These are phyloP conservation scores for Tetrao urogallus DNA, from an alignment of 2,113 vertebrate species.

Conservation along the genomic window DNA sequence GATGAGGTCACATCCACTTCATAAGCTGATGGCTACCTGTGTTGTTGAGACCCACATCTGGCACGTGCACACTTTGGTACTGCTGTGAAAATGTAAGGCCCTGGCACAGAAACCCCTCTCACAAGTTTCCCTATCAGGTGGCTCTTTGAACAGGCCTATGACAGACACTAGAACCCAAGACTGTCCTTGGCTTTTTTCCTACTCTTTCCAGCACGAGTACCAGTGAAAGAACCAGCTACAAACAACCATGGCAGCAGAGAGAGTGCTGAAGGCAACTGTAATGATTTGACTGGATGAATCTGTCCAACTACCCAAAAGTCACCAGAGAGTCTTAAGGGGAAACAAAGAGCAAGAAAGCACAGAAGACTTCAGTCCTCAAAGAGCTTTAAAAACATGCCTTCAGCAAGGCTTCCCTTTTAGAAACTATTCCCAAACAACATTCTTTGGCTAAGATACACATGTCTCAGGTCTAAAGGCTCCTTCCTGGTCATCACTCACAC, in stretches of 20 bases:
- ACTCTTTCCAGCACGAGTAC: not conserved
- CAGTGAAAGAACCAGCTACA: not conserved
- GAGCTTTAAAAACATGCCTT: not conserved
- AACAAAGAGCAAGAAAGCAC: not conserved
- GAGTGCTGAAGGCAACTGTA: not conserved
- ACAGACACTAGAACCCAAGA: not conserved
- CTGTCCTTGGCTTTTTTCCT: not conserved
- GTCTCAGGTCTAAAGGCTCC: not conserved
- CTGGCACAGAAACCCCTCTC: not conserved
- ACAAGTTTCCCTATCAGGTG: not conserved
- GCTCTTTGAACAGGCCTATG: not conserved
- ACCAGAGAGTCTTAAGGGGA: not conserved
- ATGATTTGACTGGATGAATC: not conserved
- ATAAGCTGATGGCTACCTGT: not conserved
- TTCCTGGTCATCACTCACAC: not conserved
- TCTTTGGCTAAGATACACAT: not conserved
- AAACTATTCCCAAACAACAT: not conserved
- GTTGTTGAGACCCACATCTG: accelerated
- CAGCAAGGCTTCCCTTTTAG: not conserved
- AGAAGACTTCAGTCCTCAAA: not conserved
- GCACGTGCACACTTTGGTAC: not conserved
- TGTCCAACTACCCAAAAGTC: not conserved
- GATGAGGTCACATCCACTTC: not conserved
- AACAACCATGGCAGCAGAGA: not conserved
- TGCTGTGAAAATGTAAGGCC: accelerated